phyloP scores from a whole-genome alignment of 2,113 vertebrate species.

The Peromyscus californicus region DNA sequence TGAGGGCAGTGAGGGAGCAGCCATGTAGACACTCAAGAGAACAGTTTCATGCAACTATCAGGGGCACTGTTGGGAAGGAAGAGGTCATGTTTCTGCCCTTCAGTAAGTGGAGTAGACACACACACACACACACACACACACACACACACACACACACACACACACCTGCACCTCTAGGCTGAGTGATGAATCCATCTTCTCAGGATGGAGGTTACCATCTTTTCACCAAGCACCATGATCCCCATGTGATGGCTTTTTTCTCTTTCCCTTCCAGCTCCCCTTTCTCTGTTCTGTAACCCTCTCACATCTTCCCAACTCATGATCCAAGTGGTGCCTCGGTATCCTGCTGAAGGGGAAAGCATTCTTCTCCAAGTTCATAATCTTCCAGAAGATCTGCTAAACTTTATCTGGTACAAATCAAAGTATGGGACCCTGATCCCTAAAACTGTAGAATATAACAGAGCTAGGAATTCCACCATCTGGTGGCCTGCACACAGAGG shows the following conservation, averaged over 20 bases:
- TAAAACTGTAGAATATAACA: background rate
- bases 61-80: background rate
- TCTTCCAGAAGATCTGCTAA: background rate
- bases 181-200: background rate
- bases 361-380: background rate
- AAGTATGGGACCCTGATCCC: rapidly evolving
- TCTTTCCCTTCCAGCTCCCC: background rate
- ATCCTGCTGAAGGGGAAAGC: background rate
- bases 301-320: background rate
- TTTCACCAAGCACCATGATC: background rate
- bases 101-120: background rate
- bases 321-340: background rate
- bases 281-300: background rate
- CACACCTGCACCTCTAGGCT: background rate
- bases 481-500: background rate
- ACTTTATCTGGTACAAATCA: background rate
- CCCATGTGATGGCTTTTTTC: background rate
- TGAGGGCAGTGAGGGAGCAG: background rate
- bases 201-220: background rate
- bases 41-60: background rate
- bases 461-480: background rate
- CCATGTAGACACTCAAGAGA: background rate
- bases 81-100: background rate
- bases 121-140: background rate
- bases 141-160: background rate